Evolutionary conservation across 2,113 vertebrate species (phyloP).

Genomic region (Otis tarda): DNA sequence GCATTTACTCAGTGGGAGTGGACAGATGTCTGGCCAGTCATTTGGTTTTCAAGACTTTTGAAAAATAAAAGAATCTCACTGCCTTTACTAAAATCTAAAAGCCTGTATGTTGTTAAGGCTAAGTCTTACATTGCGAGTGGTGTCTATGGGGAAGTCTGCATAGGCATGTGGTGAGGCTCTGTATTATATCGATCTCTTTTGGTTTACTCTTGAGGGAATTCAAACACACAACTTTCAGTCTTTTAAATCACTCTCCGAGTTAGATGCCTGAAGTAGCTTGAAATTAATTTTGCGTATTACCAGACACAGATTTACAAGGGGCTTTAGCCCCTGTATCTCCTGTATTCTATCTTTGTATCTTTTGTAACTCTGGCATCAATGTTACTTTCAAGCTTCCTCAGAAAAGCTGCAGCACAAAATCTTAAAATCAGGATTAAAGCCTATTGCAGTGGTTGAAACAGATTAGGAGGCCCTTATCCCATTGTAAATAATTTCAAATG

Average conservation of each 20-base stretch:
- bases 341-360: not conserved
- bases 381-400: not conserved
- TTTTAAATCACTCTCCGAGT: not conserved
- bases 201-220: not conserved
- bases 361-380: not conserved
- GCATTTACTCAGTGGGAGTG: not conserved
- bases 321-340: not conserved
- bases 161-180: not conserved
- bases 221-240: not conserved
- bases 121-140: not conserved
- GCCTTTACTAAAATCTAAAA: not conserved
- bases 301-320: not conserved
- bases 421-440: not conserved
- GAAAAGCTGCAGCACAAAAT: not conserved
- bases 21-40: not conserved
- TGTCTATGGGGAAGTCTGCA: not conserved
- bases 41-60: not conserved
- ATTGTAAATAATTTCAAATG: conserved; percentile 7
- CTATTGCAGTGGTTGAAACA: not conserved
- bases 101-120: not conserved
- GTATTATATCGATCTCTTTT: not conserved
- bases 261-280: not conserved
- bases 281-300: not conserved
- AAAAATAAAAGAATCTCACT: not conserved
- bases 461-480: not conserved